Percentiles rank a stretch among this genome's conserved stretches.
phyloP scores from a whole-genome alignment of 2,113 vertebrate species.

The Brachyhypopomus occidentalis region DNA sequence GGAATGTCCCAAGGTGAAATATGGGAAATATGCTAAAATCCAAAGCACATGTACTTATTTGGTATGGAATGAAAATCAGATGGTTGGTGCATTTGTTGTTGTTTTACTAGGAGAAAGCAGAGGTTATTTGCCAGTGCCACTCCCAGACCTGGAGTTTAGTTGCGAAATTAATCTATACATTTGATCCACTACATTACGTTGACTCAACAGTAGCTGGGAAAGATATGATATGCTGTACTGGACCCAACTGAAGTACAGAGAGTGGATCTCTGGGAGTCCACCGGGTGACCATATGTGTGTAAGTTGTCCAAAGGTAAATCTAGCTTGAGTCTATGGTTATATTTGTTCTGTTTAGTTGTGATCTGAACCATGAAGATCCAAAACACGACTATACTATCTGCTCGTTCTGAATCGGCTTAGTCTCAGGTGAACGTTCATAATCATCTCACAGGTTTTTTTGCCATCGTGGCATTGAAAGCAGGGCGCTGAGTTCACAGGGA shows the following conservation, averaged over 20 bases:
- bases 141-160: not conserved
- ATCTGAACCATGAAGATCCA: not conserved
- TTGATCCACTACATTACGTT: not conserved
- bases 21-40: not conserved
- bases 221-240: too few species aligned
- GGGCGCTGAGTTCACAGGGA: conserved; percentile 48
- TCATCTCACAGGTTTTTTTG: not conserved
- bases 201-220: not conserved
- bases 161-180: not conserved
- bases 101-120: not conserved
- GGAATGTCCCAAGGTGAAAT: conserved; percentile 17
- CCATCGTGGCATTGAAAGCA: not conserved
- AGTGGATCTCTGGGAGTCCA: not conserved
- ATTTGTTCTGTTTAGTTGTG: not conserved
- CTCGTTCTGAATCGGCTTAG: not conserved
- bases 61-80: not conserved
- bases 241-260: not conserved
- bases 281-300: too few species aligned
- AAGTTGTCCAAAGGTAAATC: too few species aligned
- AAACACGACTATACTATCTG: not conserved
- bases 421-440: not conserved
- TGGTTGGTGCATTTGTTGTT: not conserved
- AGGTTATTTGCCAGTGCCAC: not conserved
- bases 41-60: conserved; percentile 12
- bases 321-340: not conserved